Evolutionary conservation across 2,797 vertebrate genomes (phyloP).

Genomic region (Silurus aristotelis): DNA sequence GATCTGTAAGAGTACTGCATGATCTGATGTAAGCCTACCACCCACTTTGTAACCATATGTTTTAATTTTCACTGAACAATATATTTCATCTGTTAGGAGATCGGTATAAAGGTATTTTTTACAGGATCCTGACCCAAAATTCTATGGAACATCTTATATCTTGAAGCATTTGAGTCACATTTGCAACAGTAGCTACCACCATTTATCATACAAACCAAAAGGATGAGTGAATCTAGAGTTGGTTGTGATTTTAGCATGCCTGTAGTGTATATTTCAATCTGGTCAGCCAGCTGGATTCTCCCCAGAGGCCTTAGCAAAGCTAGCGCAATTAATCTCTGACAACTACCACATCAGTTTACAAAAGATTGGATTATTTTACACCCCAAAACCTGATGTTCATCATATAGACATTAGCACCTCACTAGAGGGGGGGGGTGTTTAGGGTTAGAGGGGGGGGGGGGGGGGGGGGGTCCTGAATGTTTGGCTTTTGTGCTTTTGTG

Average conservation of each 20-base stretch:
- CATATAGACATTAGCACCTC: slow-evolving; percentile 61
- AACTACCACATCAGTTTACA: slow-evolving; percentile 70
- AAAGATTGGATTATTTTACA: slow-evolving; percentile 66
- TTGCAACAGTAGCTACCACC: background rate
- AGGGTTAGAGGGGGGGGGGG: background rate
- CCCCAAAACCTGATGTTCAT: slow-evolving; percentile 63
- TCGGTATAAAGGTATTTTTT: background rate
- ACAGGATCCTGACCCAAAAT: background rate
- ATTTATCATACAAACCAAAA: background rate
- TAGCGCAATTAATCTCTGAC: slow-evolving; percentile 71
- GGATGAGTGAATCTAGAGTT: slow-evolving; percentile 34
- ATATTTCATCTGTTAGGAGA: slow-evolving; percentile 3
- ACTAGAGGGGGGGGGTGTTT: background rate
- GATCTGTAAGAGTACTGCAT: slow-evolving; percentile 26
- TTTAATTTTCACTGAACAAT: slow-evolving; percentile 31
- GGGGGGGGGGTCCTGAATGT: background rate
- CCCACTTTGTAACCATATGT: slow-evolving; percentile 22
- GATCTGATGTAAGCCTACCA: slow-evolving; percentile 33
- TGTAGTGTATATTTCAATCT: slow-evolving; percentile 59
- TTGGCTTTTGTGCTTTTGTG: slow-evolving; percentile 17
- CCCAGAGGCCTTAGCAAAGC: slow-evolving; percentile 64
- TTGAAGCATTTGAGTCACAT: background rate
- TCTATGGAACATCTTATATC: background rate
- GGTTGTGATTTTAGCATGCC: slow-evolving; percentile 52
- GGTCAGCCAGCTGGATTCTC: slow-evolving; percentile 69